Evolutionary conservation across 2,113 vertebrate species (phyloP).

Genomic region (Perognathus longimembris): DNA sequence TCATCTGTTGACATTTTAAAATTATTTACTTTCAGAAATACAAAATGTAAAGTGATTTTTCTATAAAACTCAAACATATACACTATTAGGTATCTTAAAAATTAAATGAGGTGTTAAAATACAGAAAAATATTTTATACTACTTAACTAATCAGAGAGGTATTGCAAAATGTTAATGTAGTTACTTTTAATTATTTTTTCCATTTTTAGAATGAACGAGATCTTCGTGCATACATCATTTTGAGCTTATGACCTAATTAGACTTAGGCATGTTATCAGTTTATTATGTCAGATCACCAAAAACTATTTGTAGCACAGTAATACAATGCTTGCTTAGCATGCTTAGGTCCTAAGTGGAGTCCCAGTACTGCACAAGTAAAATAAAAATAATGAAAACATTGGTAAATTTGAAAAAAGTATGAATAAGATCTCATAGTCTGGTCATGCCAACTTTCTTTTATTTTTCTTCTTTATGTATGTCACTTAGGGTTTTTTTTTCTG

Average conservation of each 20-base stretch:
- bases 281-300: neutral
- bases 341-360: neutral
- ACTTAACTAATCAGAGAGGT: neutral
- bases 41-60: conserved; percentile 40
- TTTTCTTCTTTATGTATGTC: neutral
- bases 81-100: conserved; percentile 11
- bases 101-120: conserved; percentile 16
- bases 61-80: conserved; percentile 21
- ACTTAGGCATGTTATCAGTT: neutral
- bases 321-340: neutral
- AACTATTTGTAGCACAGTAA: neutral
- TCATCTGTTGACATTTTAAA: conserved; percentile 58
- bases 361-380: neutral
- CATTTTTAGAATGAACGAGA: neutral
- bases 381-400: neutral
- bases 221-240: neutral
- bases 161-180: neutral
- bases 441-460: neutral
- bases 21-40: conserved; percentile 49
- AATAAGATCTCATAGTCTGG: neutral
- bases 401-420: neutral
- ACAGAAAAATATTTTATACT: neutral
- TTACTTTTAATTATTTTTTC: neutral
- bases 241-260: neutral
- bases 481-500: conserved; percentile 24